Conservation (phyloP, 2,113 vertebrate species). For the Petrocephalus zakoni region DNA sequence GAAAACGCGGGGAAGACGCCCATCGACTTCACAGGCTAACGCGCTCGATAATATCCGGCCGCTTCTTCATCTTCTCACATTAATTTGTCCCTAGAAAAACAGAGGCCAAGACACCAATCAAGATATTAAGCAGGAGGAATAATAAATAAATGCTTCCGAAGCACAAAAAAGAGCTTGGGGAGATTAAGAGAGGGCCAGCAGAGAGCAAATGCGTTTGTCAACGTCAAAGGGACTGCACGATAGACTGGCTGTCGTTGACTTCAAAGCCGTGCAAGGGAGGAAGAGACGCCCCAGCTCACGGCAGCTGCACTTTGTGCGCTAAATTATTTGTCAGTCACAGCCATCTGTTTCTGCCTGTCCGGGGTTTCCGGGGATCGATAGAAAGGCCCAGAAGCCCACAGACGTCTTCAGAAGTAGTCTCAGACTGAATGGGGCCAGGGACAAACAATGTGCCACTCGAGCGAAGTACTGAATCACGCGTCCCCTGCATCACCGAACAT, state of each 20-base stretch:
- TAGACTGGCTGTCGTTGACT: slow-evolving; percentile 27
- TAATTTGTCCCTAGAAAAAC: neutral
- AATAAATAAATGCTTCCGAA: neutral
- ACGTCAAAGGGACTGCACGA: slow-evolving; percentile 36
- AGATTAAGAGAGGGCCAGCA: neutral
- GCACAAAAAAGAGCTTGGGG: neutral
- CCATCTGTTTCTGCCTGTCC: neutral
- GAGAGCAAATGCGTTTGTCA: slow-evolving; percentile 30
- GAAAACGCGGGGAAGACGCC: neutral
- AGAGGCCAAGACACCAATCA: neutral
- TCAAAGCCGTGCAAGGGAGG: neutral
- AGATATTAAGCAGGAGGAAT: neutral
- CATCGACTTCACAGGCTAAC: neutral
- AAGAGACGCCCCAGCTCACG: neutral
- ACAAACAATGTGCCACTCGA: neutral
- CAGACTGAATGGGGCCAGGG: neutral
- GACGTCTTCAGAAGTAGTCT: neutral
- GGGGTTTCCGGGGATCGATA: neutral
- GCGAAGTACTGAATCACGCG: neutral
- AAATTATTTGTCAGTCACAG: neutral
- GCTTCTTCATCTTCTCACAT: neutral
- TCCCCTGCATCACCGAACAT: neutral
- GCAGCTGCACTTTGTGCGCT: neutral
- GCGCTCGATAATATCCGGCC: neutral
- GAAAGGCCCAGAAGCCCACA: neutral